Percentiles rank a stretch among this genome's conserved stretches.
Conservation (phyloP, 2,797 vertebrate species). For the Triplophysa bombifrons region DNA sequence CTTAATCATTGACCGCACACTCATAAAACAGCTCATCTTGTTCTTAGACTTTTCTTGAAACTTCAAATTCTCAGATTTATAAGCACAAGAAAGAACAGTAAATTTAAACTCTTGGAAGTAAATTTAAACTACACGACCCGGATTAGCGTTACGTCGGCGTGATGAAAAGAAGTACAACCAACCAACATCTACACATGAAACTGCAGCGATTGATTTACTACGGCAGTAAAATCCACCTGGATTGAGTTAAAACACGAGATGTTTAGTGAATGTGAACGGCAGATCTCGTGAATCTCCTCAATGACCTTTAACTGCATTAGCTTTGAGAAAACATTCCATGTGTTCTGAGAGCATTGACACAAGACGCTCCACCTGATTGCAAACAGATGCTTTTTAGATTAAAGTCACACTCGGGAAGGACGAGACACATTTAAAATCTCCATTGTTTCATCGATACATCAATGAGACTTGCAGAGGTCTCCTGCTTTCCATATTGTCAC, state of each 20-base stretch:
- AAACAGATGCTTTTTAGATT: slow-evolving; percentile 70
- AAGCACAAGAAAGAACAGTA: background rate
- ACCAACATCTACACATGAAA: background rate
- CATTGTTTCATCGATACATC: background rate
- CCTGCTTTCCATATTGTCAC: background rate
- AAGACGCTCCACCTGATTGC: slow-evolving; percentile 61
- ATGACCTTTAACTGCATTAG: background rate
- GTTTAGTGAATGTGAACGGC: slow-evolving; percentile 4
- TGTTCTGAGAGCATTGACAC: slow-evolving; percentile 56
- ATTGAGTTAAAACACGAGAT: background rate
- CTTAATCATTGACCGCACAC: background rate
- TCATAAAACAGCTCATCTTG: background rate
- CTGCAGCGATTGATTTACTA: background rate
- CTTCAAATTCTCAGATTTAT: slow-evolving; percentile 8
- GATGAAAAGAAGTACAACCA: background rate
- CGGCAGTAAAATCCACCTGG: background rate
- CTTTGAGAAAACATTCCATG: slow-evolving; percentile 68
- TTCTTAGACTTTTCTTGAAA: background rate
- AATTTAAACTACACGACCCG: background rate
- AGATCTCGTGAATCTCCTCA: background rate
- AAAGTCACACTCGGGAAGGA: background rate
- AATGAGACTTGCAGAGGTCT: background rate
- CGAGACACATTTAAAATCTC: background rate
- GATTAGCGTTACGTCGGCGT: background rate
- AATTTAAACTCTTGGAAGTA: background rate